Evolutionary conservation across 2,888 invertebrate genomes (phyloP), one percentile per base, ranked within the genome.

Genomic region (Synergus gifuensis): DNA sequence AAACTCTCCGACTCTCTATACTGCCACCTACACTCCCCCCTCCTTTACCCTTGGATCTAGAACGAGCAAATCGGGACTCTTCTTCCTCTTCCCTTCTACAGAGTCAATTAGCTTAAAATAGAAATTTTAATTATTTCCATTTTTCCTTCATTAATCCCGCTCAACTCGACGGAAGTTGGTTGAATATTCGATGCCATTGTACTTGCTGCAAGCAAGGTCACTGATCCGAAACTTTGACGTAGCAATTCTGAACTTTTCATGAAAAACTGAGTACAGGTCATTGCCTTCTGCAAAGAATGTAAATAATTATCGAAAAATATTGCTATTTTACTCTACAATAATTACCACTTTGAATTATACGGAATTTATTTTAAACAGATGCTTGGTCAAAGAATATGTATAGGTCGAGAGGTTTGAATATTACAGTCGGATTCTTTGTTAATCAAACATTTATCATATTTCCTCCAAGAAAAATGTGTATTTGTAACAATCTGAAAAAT

Each of bases 131-230:
- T 84, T 83, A 82, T 83, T 83, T 82, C 83, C 85, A 83, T 82
- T 83, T 83, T 83, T 83, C 84, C 82, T 83, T 83, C 83, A 83
- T 85, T 85, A 85, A 86, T 85, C 85, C 83, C 83, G 85, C 87
- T 85, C 84, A 84, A 83, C 82, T 83, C 79, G 85, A 87, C 88
- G 89, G 88, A 89, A 88, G 87, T 87, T 86, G 86, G 87, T 89
- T 88, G 87, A 88, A 89, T 90, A 89, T 89, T 89, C 89, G 88
- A 88, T 87, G 87, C 86, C 87, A 89, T 90, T 90, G 89, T 89
- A 82, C 83, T 79, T 78, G 85, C 83, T 82, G 83, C 81, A 82
- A 82, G 84, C 87, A 89, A 89, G 90, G 90, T 89, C 88, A 87
- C 85, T 88, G 88, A 88, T 89, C 88, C 87, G 85, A 82, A 36